Percentiles rank a stretch among this genome's conserved stretches.
Conservation (phyloP, 2,888 invertebrate genomes). For the Colletes collaris region DNA sequence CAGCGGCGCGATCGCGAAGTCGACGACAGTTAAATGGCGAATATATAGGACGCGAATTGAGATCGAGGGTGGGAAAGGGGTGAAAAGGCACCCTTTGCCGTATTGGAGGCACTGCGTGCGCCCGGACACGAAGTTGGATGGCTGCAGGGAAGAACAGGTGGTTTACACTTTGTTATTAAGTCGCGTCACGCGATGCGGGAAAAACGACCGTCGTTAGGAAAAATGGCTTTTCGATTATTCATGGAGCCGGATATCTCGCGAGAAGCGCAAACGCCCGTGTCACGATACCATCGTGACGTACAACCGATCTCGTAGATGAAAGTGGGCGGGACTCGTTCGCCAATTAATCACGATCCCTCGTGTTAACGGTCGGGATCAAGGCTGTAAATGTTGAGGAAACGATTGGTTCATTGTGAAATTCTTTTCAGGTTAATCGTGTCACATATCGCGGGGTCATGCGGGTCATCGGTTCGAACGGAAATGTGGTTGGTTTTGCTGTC, state of each 20-base stretch:
- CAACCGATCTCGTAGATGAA: conserved; percentile 1
- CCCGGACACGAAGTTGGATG: conserved; percentile 42
- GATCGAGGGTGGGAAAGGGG: conserved; percentile 34
- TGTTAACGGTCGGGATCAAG: background rate
- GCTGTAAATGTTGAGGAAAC: background rate
- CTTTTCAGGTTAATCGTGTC: background rate
- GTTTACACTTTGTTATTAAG: conserved; percentile 75
- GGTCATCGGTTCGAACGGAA: too few species aligned
- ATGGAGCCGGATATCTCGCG: conserved; percentile 14
- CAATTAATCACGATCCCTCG: background rate
- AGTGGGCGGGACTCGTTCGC: background rate
- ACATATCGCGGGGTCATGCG: background rate
- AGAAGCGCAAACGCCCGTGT: conserved; percentile 26
- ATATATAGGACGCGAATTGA: conserved; percentile 26
- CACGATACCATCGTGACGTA: conserved; percentile 30
- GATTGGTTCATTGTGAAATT: background rate
- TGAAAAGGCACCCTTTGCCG: conserved; percentile 25
- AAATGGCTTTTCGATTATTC: conserved; percentile 60
- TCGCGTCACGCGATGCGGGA: conserved; percentile 74
- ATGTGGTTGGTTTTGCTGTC: too few species aligned
- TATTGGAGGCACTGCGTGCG: conserved; percentile 39
- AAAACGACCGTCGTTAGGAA: conserved; percentile 45
- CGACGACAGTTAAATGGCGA: conserved; percentile 36
- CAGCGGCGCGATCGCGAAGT: conserved; percentile 17
- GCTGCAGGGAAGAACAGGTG: conserved; percentile 74